phyloP scores from a whole-genome alignment of 2,113 vertebrate genomes.

The Pimephales promelas region DNA sequence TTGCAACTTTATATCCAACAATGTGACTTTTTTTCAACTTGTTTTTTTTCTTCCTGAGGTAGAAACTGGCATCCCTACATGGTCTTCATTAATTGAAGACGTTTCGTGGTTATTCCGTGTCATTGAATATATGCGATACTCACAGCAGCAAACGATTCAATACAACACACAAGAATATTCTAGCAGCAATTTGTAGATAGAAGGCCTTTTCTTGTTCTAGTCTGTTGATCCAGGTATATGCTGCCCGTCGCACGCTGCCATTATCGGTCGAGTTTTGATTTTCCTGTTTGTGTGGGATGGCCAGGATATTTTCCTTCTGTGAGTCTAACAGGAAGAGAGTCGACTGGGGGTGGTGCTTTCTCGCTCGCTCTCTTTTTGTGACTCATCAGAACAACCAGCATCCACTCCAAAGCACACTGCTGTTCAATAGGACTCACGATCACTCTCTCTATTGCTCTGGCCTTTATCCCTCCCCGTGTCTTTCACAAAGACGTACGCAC shows the following conservation, averaged over 20 bases:
- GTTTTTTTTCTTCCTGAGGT: neutral
- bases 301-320: slow-evolving; percentile 37
- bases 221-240: slow-evolving; percentile 18
- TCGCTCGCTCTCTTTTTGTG: slow-evolving; percentile 42
- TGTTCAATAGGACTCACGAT: slow-evolving; percentile 27
- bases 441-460: slow-evolving; percentile 11
- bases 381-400: slow-evolving; percentile 43
- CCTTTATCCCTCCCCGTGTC: neutral
- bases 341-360: slow-evolving; percentile 47
- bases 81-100: slow-evolving; percentile 3
- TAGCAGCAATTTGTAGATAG: neutral
- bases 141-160: neutral
- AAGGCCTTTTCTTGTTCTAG: slow-evolving; percentile 4
- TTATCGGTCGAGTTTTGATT: slow-evolving; percentile 24
- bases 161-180: neutral
- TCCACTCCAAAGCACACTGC: slow-evolving; percentile 23
- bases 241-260: neutral
- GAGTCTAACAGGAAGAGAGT: slow-evolving; percentile 48
- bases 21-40: neutral
- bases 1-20: neutral
- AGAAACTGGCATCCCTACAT: neutral
- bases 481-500: slow-evolving; percentile 3
- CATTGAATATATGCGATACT: neutral
- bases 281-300: slow-evolving; percentile 36
- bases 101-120: neutral